Conservation (phyloP, 2,797 vertebrate genomes). For the Silurus lanzhouensis region DNA sequence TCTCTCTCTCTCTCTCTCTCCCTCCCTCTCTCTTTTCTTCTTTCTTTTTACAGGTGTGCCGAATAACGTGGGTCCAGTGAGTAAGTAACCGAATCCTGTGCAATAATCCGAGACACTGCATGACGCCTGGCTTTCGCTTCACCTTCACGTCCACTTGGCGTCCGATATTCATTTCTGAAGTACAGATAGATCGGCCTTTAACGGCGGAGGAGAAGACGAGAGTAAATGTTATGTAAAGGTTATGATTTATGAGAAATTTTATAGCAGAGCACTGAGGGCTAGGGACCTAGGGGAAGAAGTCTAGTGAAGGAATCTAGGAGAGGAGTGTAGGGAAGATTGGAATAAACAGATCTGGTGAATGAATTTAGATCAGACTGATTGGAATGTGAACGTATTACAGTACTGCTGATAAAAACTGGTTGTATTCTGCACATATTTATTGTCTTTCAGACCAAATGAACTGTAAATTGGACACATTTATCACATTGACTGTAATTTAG, state of each 20-base stretch:
- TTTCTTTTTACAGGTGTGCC: slow-evolving; percentile 69
- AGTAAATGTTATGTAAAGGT: background rate
- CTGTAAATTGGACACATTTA: too few relatives aligned
- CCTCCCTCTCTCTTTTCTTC: slow-evolving; percentile 42
- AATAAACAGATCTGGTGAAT: too few relatives aligned
- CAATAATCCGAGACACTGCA: slow-evolving; percentile 59
- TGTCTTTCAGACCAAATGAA: too few relatives aligned
- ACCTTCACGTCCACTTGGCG: slow-evolving; percentile 72
- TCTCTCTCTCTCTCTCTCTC: slow-evolving; percentile 44
- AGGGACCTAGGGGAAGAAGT: background rate
- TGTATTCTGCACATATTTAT: too few relatives aligned
- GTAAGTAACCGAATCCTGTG: slow-evolving; percentile 83
- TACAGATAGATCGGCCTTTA: background rate
- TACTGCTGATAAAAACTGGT: too few relatives aligned
- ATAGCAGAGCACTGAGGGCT: background rate
- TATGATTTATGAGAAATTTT: background rate
- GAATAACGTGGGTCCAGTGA: slow-evolving; percentile 96
- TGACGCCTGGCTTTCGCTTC: slow-evolving; percentile 78
- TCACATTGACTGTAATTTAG: too few relatives aligned
- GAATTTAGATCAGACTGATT: too few relatives aligned
- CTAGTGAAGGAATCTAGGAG: too few relatives aligned
- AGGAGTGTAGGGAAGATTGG: too few relatives aligned
- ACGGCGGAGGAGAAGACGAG: background rate
- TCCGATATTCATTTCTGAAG: slow-evolving; percentile 85
- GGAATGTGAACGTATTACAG: too few relatives aligned